Conservation (phyloP, 2,797 vertebrate genomes). For the Hippoglossus hippoglossus region DNA sequence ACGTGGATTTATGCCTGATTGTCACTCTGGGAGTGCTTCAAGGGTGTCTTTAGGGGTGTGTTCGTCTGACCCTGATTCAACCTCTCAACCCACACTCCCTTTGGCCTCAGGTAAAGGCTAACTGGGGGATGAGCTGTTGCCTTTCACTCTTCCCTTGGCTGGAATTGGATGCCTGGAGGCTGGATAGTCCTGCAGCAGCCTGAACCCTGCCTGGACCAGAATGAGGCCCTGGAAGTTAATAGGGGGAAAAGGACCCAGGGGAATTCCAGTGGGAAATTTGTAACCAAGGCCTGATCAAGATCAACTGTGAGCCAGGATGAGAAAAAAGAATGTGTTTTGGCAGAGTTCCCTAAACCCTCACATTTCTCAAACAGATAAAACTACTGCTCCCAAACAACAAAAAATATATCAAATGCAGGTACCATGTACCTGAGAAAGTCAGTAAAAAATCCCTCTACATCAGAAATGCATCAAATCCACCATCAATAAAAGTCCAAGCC, state of each 20-base stretch:
- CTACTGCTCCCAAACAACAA: background rate
- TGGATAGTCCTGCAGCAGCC: constrained; percentile 13
- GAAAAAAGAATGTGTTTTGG: constrained; percentile 12
- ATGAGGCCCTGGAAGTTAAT: constrained; percentile 47
- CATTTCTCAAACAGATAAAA: constrained; percentile 12
- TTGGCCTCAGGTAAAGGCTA: constrained; percentile 61
- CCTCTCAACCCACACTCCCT: constrained; percentile 43
- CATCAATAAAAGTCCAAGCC: background rate
- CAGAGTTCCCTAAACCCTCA: constrained; percentile 2
- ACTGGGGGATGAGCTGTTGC: constrained; percentile 49
- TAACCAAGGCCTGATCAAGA: constrained; percentile 36
- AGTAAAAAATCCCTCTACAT: background rate
- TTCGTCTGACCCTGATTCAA: constrained; percentile 54
- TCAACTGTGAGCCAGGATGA: constrained; percentile 6
- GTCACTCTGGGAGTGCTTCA: constrained; percentile 29
- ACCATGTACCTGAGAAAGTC: too few species aligned
- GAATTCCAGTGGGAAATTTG: constrained; percentile 45
- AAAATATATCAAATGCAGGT: too few species aligned
- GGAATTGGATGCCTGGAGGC: constrained; percentile 50
- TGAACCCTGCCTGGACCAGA: constrained; percentile 34
- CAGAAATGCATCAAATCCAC: constrained; percentile 9
- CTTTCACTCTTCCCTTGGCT: constrained; percentile 55
- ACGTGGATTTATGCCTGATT: constrained; percentile 20
- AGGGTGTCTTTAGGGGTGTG: constrained; percentile 27
- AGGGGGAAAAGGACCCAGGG: constrained; percentile 36